Percentiles rank a stretch among this genome's conserved stretches.
Conservation (phyloP, 1,140 invertebrate genomes). For the Drosophila suzukii region DNA sequence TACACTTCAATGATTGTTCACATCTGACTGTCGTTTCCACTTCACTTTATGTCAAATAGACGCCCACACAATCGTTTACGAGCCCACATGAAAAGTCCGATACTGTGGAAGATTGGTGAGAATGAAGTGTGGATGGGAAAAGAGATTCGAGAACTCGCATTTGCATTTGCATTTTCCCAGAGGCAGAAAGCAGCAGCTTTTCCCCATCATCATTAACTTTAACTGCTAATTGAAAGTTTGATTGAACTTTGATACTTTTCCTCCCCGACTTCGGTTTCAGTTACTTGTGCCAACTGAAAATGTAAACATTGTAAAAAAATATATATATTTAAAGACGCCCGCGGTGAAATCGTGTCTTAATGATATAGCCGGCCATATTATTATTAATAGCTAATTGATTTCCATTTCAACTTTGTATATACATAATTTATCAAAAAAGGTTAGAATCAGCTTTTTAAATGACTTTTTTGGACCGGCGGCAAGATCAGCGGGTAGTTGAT, state of each 20-base stretch:
- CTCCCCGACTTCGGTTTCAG: background rate
- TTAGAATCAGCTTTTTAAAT: conserved; percentile 44
- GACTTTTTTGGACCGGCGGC: conserved; percentile 31
- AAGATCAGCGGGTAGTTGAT: conserved; percentile 24
- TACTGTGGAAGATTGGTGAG: conserved; percentile 20
- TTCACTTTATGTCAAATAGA: conserved; percentile 35
- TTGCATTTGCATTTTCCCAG: conserved; percentile 54
- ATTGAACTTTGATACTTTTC: conserved; percentile 45
- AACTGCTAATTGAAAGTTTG: conserved; percentile 77
- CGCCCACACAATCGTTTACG: conserved; percentile 30
- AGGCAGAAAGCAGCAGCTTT: conserved; percentile 28
- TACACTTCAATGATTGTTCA: conserved; percentile 29
- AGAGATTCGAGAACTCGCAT: conserved; percentile 30
- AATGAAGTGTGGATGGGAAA: conserved; percentile 15
- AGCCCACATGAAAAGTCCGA: conserved; percentile 21
- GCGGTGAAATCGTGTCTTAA: conserved; percentile 49
- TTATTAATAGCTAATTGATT: conserved; percentile 81
- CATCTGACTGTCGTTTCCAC: conserved; percentile 38
- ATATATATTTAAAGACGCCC: conserved; percentile 16
- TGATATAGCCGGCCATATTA: conserved; percentile 43
- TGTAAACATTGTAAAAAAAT: conserved; percentile 42
- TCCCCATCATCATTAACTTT: conserved; percentile 56
- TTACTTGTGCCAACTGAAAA: conserved; percentile 30
- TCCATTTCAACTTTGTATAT: conserved; percentile 43
- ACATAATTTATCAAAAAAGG: conserved; percentile 69